Evolutionary conservation across 1,140 invertebrate genomes (phyloP), one percentile per base, ranked within the genome.

Genomic region (Pinna nobilis): DNA sequence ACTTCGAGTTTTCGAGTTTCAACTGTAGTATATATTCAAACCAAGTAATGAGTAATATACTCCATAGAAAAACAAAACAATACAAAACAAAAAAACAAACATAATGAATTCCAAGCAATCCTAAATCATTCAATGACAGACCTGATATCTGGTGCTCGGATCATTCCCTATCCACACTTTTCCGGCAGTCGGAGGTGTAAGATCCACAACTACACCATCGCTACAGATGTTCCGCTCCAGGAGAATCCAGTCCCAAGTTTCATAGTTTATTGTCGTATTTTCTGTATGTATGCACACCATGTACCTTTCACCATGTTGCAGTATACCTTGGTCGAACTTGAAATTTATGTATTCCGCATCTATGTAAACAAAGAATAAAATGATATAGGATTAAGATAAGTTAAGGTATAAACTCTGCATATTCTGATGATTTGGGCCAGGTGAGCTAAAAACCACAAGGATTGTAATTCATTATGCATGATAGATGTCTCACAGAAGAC

Each of bases 151-250:
- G 30, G 23, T 55, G n/a, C 30, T 20, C 13, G 67, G 67, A 37
- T 30, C 30, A 53, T 59, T 66, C 51, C 61, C 63, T 25, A 71
- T 71, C 63, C 55, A 72, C 39, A 74, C 70, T 11, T 69, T 53
- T 20, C 79, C 79, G 15, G 65, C 60, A 23, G 33, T 61, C 6
- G 79, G 79, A 32, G 70, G 69, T n/a, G 77, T 77, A 13, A 76
- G 28, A 61, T 81, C 78, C 5, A 80, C 70, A 6, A 65, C 65
- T 4, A 80, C 66, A 20, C 78, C 78, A 65, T 80, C 76, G 76
- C 74, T 76, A 49, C 79, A 81, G 32, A 39, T 53, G 13, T 64
- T 74, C 3, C 76, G 37, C 55, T 69, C 73, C 35, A 35, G 47
- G 49, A 81, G 51, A 23, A 50, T 30, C 23, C 77, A 55, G 32